Base-by-base conservation (phyloP, 2,797 vertebrate species). In the Xenopus petersii region DNA sequence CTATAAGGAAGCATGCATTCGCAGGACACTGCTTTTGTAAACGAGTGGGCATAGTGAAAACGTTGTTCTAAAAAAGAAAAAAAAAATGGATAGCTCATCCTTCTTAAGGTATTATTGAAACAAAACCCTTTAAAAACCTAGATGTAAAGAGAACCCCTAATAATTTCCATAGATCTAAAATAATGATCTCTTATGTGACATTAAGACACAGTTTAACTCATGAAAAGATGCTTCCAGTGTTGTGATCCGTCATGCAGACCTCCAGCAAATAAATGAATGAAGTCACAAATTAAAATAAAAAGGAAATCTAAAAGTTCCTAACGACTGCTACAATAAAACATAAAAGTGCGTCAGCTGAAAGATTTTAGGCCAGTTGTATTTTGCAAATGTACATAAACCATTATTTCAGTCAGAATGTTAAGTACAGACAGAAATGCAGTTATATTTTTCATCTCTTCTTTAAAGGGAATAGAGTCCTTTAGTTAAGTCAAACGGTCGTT, bases 341-440 rank as follows among this genome's bases (percentile, higher is more conserved):
- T 90, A 91, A 91, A 91, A 92, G 90, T 90, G 89, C 86, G 89
- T 90, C 87, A 81, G 80, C 82, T 78, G 85, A 86, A 88, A 87
- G 86, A 88, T 85, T 86, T 90, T 88, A 88, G 88, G 89, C 90
- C 88, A 88, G 86, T 87, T 89, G 82, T 88, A 84, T 86, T 82
- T 87, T 81, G 89, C 90, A 90, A 84, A 87, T 91, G n/a, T 84
- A 89, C 85, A 86, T 87, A 86, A 86, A 88, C 89, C 83, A 82
- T 77, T 87, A 89, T 89, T 81, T 86, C 84, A 83, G 88, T 86
- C 83, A 81, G 82, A 86, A 88, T 86, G 89, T 88, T 82, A 87
- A 87, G 87, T 87, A 91, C 88, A 87, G 83, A 90, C 87, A 91
- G 85, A 91, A 91, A 90, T 24, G 15, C 54, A 56, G n/a, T 16